These are phyloP conservation scores for Chondrilla cf. caribensis DNA, from an alignment of 37 sponge, comb jelly and placozoan species.

Conservation along the genomic window DNA sequence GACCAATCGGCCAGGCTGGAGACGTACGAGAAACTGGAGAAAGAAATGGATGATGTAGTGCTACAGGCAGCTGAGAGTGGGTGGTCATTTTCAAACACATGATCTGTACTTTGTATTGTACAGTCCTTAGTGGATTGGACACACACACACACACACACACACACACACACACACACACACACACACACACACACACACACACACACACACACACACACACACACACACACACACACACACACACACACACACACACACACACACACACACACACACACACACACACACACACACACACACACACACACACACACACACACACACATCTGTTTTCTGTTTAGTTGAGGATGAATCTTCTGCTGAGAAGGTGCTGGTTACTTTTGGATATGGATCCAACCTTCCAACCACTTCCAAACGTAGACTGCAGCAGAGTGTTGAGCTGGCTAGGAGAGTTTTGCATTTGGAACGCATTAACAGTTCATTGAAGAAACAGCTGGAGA, in stretches of 20 bases:
- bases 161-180: no score
- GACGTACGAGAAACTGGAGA: constrained; percentile 78
- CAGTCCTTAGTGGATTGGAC: no score
- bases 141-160: no score
- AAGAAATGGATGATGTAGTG: constrained; percentile 82
- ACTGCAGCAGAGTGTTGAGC: constrained; percentile 85
- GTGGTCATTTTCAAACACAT: no score
- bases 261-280: no score
- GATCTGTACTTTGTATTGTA: no score
- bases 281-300: not conserved
- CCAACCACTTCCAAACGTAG: constrained; percentile 70
- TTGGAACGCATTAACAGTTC: constrained; percentile 57
- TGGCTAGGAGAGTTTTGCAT: constrained; percentile 71
- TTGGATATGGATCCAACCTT: constrained; percentile 77
- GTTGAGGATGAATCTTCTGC: constrained; percentile 58
- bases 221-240: not conserved
- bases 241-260: no score
- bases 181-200: not conserved
- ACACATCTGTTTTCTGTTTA: not conserved
- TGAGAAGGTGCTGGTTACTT: constrained; percentile 69
- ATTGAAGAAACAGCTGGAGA: constrained; percentile 44
- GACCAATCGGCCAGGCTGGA: constrained; percentile 44
- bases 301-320: not conserved
- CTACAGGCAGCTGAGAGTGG: constrained; percentile 83
- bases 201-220: constrained; percentile 10